Evolutionary conservation across 2,888 invertebrate genomes (phyloP).

Genomic region (Ametastegia equiseti): DNA sequence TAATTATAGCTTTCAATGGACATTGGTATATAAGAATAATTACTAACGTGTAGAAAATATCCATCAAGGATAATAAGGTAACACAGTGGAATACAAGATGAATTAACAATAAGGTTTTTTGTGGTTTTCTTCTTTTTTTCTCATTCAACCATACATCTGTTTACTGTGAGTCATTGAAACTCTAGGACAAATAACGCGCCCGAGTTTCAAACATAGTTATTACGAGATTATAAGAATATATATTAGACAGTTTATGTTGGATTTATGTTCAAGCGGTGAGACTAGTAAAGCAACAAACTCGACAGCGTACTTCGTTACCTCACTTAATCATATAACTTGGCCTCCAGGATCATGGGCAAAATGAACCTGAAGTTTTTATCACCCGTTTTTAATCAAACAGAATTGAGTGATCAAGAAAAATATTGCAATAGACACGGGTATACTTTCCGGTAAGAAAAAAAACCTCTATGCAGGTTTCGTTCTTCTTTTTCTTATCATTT

Average conservation of each 20-base stretch:
- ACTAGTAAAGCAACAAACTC: neutral
- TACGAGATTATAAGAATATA: slow-evolving; percentile 6
- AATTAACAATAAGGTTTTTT: too few relatives aligned
- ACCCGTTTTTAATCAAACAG: neutral
- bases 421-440: neutral
- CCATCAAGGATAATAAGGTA: slow-evolving; percentile 20
- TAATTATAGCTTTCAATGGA: neutral
- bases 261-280: neutral
- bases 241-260: neutral
- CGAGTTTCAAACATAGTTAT: neutral
- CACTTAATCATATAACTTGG: neutral
- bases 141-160: neutral
- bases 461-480: neutral
- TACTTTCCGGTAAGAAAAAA: neutral
- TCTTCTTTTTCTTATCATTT: neutral
- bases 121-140: neutral
- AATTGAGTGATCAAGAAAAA: neutral
- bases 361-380: neutral
- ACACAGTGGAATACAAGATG: neutral
- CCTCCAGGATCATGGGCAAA: neutral
- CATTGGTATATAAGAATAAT: neutral
- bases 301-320: neutral
- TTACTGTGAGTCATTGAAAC: too few relatives aligned
- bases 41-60: neutral
- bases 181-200: neutral